Evolutionary conservation across 2,113 vertebrate species (phyloP), one percentile per base, ranked within the genome.

Genomic region (Haliaeetus leucogaster): DNA sequence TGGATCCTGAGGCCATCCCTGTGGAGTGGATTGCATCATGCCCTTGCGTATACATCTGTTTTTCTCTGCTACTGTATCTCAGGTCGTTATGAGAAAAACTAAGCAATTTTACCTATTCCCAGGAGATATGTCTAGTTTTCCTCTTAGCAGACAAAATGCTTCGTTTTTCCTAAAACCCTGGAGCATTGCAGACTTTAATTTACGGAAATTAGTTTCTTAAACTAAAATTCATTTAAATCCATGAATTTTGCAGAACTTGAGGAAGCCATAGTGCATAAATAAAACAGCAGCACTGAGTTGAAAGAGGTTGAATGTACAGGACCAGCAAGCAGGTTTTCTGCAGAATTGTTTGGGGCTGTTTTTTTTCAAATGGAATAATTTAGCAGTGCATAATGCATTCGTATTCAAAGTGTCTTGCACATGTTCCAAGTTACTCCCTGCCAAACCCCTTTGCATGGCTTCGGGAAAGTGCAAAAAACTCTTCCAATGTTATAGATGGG

Each of bases 191-290:
- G 63, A 30, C n/a, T 86, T 81, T 26, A 81, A 63, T 89, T 92
- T 86, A 47, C 16, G 63, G 82, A 86, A 95, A 79, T 84, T 50
- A 55, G n/a, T 86, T 92, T 70, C 42, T 66, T 81, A 53, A 45
- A 63, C 23, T 86, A n/a, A 90, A 93, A 83, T 50, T 21, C 73
- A 43, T 62, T 83, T 34, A 84, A 91, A 73, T 59, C 59, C 11
- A 14, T 89, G 14, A 74, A 52, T 94, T 92, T 91, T 93, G 65
- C 43, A 71, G 43, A 47, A 47, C 13, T 68, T 52, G 29, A 50
- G 63, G 42, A 90, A 74, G 30, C 19, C 23, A 18, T 13, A 20
- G 4, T 20, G 16, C 65, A 74, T 45, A 67, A 78, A 80, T 77
- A 81, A 86, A 77, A 21, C 36, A 81, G 4, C 34, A 71, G 16